Base-by-base conservation (phyloP, 1,140 invertebrate genomes). In the Drosophila mayri region DNA sequence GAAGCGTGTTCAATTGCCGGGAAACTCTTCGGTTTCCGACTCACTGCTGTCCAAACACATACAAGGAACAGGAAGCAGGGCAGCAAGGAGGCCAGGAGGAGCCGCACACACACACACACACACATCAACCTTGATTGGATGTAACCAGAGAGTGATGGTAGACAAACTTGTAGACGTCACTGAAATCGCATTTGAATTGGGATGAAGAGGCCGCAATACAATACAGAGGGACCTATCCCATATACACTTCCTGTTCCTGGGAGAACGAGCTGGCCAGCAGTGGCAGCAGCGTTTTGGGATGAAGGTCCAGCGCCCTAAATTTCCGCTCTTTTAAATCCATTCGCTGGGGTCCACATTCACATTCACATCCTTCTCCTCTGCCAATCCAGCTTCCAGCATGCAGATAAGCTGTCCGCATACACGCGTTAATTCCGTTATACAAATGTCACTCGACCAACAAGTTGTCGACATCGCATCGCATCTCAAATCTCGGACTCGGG, bases 1-100 rank as follows among this genome's bases (percentile, higher is more conserved):
- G 37, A 73, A 71, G 37, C 62, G 63, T 84, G 67, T 44, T 88
- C 83, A 87, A 88, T 88, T 88, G 84, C 54, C 52, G 72, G 59
- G 64, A 88, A 83, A 74, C 67, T 58, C 57, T 80, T 88, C 64
- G 76, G 66, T 79, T 84, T 67, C 71, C 79, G 70, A 67, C 65
- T 80, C 60, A 71, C 49, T 80, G 80, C 76, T 88, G 76, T 80
- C 80, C 49, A 76, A 79, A 67, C 59, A 77, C 49, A 47, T 20
- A 12, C 11, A 22, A 9, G 40, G 49, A 9, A 43, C 38, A 38
- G 28, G 16, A 32, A 7, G 44, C 4, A 16, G 12, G 37, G 37
- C 14, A 14, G 37, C 10, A 12, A 22, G 43, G 20, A 14, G 20
- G 14, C 43, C 11, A 16, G 25, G 16, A 30, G 47, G 25, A 49